Evolutionary conservation across 2,797 vertebrate species (phyloP).

Genomic region (Enteromius mattozi): DNA sequence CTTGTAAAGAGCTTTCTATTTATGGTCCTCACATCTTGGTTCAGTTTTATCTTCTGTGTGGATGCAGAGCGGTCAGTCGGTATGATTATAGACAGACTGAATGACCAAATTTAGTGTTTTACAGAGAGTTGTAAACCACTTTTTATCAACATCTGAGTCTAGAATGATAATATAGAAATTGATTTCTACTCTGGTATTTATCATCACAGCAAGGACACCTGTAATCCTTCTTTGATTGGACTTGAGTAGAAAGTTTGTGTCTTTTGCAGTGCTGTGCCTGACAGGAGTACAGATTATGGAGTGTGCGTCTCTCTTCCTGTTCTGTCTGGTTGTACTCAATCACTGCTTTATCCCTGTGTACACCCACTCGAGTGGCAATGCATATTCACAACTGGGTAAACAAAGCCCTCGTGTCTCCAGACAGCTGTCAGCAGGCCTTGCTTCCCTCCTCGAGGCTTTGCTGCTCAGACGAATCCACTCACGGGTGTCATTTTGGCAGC

Average conservation of each 20-base stretch:
- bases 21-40: background rate
- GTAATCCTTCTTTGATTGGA: constrained; percentile 49
- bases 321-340: constrained; percentile 55
- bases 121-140: background rate
- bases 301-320: constrained; percentile 42
- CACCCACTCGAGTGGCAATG: constrained; percentile 55
- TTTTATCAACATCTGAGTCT: background rate
- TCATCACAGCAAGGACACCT: constrained; percentile 19
- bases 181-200: background rate
- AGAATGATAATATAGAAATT: background rate
- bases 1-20: constrained; percentile 39
- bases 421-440: constrained; percentile 56
- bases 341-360: constrained; percentile 59
- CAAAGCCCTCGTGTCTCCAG: constrained; percentile 54
- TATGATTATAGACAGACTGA: background rate
- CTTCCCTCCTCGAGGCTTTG: constrained; percentile 38
- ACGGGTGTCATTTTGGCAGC: constrained; percentile 25
- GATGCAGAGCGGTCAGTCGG: background rate
- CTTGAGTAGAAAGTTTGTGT: constrained; percentile 38
- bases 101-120: background rate
- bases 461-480: constrained; percentile 32
- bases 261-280: constrained; percentile 13
- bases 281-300: constrained; percentile 51
- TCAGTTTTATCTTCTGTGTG: background rate
- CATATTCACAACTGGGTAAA: constrained; percentile 60